Evolutionary conservation across 1,140 invertebrate genomes (phyloP), one percentile per base, ranked within the genome.

Genomic region (Drosophila auraria): DNA sequence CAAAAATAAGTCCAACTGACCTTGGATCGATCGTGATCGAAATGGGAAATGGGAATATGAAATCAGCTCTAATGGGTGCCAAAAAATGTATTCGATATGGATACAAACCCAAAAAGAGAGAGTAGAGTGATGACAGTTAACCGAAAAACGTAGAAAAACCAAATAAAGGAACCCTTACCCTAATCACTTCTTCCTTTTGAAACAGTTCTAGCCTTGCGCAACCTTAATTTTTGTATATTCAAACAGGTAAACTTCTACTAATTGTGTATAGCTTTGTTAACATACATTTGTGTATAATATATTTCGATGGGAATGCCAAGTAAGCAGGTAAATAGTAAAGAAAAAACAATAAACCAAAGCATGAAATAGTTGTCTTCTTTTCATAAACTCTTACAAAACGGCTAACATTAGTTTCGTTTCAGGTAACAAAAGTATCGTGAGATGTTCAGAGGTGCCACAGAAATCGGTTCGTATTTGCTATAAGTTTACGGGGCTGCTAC

Each of bases 381-480:
- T 12, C 0, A 64, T 83, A 87, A 76, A 68, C 54, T 82, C 59
- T 60, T 82, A 65, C 75, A 76, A 86, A 80, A 70, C 61, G 27
- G 15, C n/a, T 50, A 44, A 60, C 60, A 33, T 9, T 33, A 33
- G 9, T 9, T 36, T 36, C 2, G 8, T 33, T 36, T 36, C 9
- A 53, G 66, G 17, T 54, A 36, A 36, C 12, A 53, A 54, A 0
- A 36, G 27, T 54, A 33, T 36, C 5, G n/a, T 33, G 5, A 36
- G n/a, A 17, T 11, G 17, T 54, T 36, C 6, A 33, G n/a, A 6
- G 17, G 8, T 20, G 3, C 5, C 50, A 51, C 25, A 17, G 53
- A 54, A 36, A 20, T 54, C 53, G 2, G n/a, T 8, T 4, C 0
- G 51, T 5, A 54, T 14, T 54, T 17, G 0, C 7, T 17, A 53